Conservation (phyloP, 2,888 invertebrate genomes). For the Himalopsyche japonica region DNA sequence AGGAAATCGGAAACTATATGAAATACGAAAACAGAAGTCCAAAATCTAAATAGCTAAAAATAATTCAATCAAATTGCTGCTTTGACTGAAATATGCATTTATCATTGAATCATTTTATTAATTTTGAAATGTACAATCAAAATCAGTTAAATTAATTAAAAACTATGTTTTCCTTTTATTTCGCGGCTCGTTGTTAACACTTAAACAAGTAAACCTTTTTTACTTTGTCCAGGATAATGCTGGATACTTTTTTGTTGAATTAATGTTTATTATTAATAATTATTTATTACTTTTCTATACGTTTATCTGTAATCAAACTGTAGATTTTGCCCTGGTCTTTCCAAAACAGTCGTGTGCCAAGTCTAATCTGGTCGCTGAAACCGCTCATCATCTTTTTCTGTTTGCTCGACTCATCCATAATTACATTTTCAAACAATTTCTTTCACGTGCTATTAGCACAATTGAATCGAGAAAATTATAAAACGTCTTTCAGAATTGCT, state of each 20-base stretch:
- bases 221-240: background rate
- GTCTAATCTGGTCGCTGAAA: background rate
- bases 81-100: too few relatives aligned
- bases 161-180: too few relatives aligned
- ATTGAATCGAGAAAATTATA: background rate
- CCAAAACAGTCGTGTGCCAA: background rate
- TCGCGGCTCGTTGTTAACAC: too few relatives aligned
- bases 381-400: background rate
- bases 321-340: background rate
- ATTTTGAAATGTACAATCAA: too few relatives aligned
- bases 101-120: too few relatives aligned
- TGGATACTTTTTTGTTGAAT: background rate
- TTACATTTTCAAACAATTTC: background rate
- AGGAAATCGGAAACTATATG: too few relatives aligned
- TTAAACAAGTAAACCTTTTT: too few relatives aligned
- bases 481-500: background rate
- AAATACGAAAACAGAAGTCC: too few relatives aligned
- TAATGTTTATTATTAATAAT: background rate
- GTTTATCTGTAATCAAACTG: background rate
- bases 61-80: too few relatives aligned
- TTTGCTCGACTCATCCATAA: background rate
- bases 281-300: background rate
- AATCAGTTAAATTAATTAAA: too few relatives aligned
- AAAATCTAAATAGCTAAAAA: too few relatives aligned
- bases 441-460: background rate